Evolutionary conservation across 1,140 invertebrate species (phyloP), one percentile per base, ranked within the genome.

Genomic region (Drosophila sulfurigaster): DNA sequence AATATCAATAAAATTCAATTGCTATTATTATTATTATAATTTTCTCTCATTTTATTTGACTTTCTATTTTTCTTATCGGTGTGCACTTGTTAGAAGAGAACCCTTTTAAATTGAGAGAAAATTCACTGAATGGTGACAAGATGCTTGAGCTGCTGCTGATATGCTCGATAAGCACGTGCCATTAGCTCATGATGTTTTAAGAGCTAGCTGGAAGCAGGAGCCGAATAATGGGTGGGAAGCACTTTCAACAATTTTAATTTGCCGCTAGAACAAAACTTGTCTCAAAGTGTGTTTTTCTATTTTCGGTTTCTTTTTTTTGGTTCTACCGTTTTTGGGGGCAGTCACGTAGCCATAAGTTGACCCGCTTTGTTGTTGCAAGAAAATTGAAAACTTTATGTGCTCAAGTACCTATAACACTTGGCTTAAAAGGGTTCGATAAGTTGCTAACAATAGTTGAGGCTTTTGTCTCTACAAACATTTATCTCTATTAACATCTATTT

Each of bases 141-240:
- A 83, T 88, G 67, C 70, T 67, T 67, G 46, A 65, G 52, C 73
- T 75, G 63, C 70, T 59, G 52, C 65, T 67, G 80, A 88, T 88
- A 80, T 83, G 64, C 70, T 51, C 62, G 83, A 88, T 88, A 88
- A 88, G 83, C 83, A 88, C 83, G 80, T 83, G 74, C 83, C 77
- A 78, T 88, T 83, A 75, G 80, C 77, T 52, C 28, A 79, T 58
- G 63, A 63, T 38, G 16, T 62, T 64, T 56, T 35, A 73, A 52
- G 48, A 35, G 20, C 20, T 38, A 16, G 32, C 35, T n/a, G 25
- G 5, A 5, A 2, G 13, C 11, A 51, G 45, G 8, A 7, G n/a
- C 16, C 16, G 8, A 16, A 11, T 10, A 6, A 11, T 43, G 45
- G 32, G 32, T 15, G 45, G 38, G 35, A 11, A n/a, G 54, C 51